Conservation (phyloP, 2,888 invertebrate species). For the Trimorus sp. region DNA sequence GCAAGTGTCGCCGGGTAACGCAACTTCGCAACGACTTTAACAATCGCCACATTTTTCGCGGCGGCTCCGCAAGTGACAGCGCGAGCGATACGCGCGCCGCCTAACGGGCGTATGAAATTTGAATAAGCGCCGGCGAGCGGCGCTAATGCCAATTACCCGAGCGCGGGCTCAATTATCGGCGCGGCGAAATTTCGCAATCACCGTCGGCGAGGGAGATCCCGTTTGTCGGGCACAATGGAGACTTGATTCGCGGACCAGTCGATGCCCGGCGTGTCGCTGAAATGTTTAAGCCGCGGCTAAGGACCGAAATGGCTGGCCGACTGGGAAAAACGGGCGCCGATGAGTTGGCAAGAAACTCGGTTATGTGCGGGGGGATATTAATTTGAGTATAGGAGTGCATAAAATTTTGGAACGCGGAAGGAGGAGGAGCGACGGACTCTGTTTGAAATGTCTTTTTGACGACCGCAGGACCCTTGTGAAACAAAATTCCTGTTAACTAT, state of each 20-base stretch:
- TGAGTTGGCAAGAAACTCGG: slow-evolving; percentile 35
- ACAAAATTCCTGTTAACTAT: too few species aligned
- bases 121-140: neutral
- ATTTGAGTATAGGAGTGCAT: slow-evolving; percentile 32
- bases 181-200: slow-evolving; percentile 24
- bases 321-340: slow-evolving; percentile 34
- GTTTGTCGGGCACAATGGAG: slow-evolving; percentile 35
- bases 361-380: slow-evolving; percentile 24
- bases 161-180: slow-evolving; percentile 8
- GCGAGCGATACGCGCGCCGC: neutral
- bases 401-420: slow-evolving; percentile 5
- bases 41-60: slow-evolving; percentile 25
- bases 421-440: too few species aligned
- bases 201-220: slow-evolving; percentile 17
- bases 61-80: neutral
- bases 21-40: slow-evolving; percentile 29
- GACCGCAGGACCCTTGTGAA: too few species aligned
- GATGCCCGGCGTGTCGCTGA: slow-evolving; percentile 32
- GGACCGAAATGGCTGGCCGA: slow-evolving; percentile 41
- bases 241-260: slow-evolving; percentile 30
- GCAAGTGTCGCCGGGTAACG: slow-evolving; percentile 11
- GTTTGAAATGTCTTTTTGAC: too few species aligned
- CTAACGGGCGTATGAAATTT: neutral
- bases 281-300: slow-evolving; percentile 40
- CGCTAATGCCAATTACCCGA: slow-evolving; percentile 16